Base-by-base conservation (phyloP, 2,888 invertebrate genomes). In the Seira ritae region DNA sequence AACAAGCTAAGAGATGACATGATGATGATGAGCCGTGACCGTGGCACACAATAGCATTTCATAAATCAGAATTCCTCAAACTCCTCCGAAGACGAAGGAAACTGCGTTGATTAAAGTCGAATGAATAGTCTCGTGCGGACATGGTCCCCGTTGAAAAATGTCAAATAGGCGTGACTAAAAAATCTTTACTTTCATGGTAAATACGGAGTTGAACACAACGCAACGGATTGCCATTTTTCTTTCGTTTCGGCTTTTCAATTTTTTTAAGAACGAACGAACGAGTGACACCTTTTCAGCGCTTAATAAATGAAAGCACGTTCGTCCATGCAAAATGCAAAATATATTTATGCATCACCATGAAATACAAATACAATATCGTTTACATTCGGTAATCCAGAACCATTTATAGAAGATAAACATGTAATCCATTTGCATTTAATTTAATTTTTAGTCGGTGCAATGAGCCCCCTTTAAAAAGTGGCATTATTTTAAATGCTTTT, bases 161-260 rank as follows among this genome's bases (percentile, higher is more conserved):
- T 50, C 50, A 50, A 50, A 50, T 50, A 50, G 50, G 50, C 50
- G 50, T 50, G 50, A 50, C 50, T 50, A 50, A 50, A 50, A 50
- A 50, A 50, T n/a, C 6, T 50, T 50, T 50, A 50, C 50, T 50
- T 50, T 50, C 50, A 50, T 50, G 50, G 50, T 50, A n/a, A 50
- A 50, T 3, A 50, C 42, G 17, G 15, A 50, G 50, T 50, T 3
- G 17, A 50, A 50, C 12, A 50, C 17, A 50, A 50, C 1, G 17
- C 3, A 15, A 8, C 50, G 50, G 50, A n/a, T 15, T n/a, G 42
- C 42, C 15, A 50, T 50, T 50, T 50, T 50, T 50, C 50, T 50
- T 50, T 50, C 50, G 50, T 50, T 50, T 50, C 50, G 50, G 50
- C 50, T 50, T 50, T n/a, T 3, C 50, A 50, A 50, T 50, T n/a